A percentile compares a stretch with the other conserved stretches of the same genome.
Evolutionary conservation across 2,113 vertebrate species (phyloP).

Genomic region (Carollia perspicillata): DNA sequence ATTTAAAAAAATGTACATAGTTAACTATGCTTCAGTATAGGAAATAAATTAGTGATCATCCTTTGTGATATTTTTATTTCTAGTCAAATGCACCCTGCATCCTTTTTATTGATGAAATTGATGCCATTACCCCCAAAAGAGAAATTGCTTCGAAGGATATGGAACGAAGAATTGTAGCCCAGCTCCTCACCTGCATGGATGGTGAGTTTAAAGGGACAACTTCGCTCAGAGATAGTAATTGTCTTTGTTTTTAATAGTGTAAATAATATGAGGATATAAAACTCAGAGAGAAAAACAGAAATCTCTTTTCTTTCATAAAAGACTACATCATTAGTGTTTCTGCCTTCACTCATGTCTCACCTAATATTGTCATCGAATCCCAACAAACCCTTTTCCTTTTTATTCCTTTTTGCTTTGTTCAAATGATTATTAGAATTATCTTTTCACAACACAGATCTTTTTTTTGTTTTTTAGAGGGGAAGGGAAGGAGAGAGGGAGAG

Average conservation of each 20-base stretch:
- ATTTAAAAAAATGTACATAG: neutral
- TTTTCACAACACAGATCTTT: neutral
- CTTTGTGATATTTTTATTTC: constrained; percentile 44
- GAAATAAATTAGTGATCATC: neutral
- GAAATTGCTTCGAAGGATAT: constrained; percentile 98
- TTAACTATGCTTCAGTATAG: neutral
- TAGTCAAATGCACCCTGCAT: constrained; percentile 91
- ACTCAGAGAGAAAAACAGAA: neutral
- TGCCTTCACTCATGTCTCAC: neutral
- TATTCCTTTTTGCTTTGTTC: neutral
- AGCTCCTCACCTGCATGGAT: constrained; percentile 97
- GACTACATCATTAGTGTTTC: neutral
- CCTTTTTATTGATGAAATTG: constrained; percentile 98
- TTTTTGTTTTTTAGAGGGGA: too few species aligned
- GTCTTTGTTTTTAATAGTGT: neutral
- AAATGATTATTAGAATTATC: neutral
- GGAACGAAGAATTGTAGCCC: constrained; percentile 97
- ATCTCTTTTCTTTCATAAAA: neutral
- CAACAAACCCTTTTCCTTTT: neutral
- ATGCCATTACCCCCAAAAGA: constrained; percentile 96
- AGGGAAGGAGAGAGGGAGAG: too few species aligned
- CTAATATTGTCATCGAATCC: neutral
- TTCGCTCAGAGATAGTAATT: neutral
- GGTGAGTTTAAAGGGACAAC: constrained; percentile 81
- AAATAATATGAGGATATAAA: neutral